Base-by-base conservation (phyloP, 2,113 vertebrate genomes). In the Pavo muticus region DNA sequence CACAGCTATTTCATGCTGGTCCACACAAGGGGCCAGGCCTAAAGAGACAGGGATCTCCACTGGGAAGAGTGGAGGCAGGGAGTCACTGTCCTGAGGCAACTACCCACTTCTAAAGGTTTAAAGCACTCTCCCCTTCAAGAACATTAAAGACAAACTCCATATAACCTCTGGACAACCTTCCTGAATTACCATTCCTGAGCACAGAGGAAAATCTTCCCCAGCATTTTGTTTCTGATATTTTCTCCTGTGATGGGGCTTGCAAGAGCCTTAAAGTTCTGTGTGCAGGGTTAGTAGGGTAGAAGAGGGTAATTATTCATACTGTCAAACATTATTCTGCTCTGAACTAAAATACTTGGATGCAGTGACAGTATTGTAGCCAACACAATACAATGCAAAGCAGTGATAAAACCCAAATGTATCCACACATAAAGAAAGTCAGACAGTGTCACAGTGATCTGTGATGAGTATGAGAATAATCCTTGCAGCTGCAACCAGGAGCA, bases 261-360 rank as follows among this genome's bases (percentile, higher is more conserved):
- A 77, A 68, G 30, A 73, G 15, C 39, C 47, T 86, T 64, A 52
- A 64, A 23, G 25, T 84, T 91, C 77, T 65, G 29, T 39, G 18
- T 70, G 20, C 3, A 2, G 24, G 14, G 27, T 78, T 91, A 72
- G 44, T 45, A 37, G 19, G 48, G 44, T 67, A 54, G 82, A 85
- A 76, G 52, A 73, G 18, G 16, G 52, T 67, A 54, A 70, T 72
- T 88, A 84, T 78, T 88, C 6, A 1, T 52, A 19, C 57, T 32
- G 73, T 93, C 69, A 71, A 92, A 68, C 42, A 76, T 83, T 84
- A 44, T 92, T 88, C 47, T 57, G n/a, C 71, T 87, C 13, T 79
- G 57, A 88, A 76, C 23, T 18, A 18, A 71, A 91, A 60, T 39
- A 35, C 63, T 59, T 67, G 50, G 45, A 71, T 77, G 50, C 82